These are phyloP conservation scores for Cepaea nemoralis DNA, from an alignment of 1,140 invertebrate genomes.

Conservation along the genomic window DNA sequence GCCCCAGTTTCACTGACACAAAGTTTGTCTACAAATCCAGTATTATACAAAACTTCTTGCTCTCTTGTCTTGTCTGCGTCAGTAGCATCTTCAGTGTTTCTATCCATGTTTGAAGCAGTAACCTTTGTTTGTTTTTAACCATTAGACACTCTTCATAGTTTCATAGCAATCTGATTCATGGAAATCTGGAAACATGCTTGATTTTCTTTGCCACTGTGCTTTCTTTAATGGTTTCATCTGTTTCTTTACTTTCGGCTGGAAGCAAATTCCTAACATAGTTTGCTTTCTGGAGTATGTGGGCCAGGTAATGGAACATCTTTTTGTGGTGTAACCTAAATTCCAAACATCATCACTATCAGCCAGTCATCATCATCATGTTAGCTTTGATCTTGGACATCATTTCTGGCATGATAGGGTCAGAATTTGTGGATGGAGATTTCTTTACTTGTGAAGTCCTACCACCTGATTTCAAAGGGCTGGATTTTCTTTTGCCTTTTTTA, in stretches of 20 bases:
- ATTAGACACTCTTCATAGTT: background rate
- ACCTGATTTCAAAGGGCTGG: background rate
- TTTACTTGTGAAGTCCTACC: background rate
- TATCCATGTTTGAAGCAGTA: background rate
- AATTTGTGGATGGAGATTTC: background rate
- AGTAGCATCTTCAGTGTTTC: background rate
- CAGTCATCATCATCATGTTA: background rate
- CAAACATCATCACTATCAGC: background rate
- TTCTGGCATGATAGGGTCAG: background rate
- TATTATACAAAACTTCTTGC: background rate
- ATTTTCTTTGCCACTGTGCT: background rate
- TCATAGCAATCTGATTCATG: background rate
- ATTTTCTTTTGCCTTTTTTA: background rate
- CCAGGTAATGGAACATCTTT: background rate
- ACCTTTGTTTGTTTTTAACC: background rate
- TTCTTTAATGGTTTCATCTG: too few relatives aligned
- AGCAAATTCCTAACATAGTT: background rate
- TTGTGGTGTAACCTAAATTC: slow-evolving; percentile 9
- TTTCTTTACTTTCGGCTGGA: background rate
- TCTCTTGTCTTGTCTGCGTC: background rate
- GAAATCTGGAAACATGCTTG: slow-evolving; percentile 23
- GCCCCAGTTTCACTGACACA: background rate
- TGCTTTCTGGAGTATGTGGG: background rate
- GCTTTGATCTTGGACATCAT: background rate
- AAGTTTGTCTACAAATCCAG: background rate